Evolutionary conservation across 2,113 vertebrate genomes (phyloP).

Genomic region (Microtus ochrogaster): DNA sequence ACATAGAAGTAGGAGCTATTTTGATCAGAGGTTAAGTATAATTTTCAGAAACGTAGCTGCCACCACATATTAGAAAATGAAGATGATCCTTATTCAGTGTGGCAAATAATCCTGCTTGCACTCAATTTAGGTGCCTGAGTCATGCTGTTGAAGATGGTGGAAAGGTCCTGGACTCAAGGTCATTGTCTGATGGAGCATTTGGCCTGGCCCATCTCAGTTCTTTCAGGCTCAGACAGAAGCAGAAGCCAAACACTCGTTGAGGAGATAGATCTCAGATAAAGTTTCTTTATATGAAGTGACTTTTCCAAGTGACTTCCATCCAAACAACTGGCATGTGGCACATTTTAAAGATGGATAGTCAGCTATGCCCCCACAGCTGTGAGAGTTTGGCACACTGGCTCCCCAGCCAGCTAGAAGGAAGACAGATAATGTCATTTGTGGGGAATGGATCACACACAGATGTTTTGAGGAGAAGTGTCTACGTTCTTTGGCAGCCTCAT

Average conservation of each 20-base stretch:
- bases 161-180: slow-evolving; percentile 16
- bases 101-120: background rate
- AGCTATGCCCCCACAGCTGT: slow-evolving; percentile 73
- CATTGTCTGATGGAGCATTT: background rate
- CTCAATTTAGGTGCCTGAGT: background rate
- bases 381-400: slow-evolving; percentile 66
- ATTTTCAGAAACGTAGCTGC: slow-evolving; percentile 36
- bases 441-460: slow-evolving; percentile 72
- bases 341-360: slow-evolving; percentile 73
- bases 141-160: background rate
- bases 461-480: slow-evolving; percentile 67
- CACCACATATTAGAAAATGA: slow-evolving; percentile 13
- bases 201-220: background rate
- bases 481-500: slow-evolving; percentile 64
- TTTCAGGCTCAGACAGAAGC: background rate
- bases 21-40: background rate
- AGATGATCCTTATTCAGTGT: slow-evolving; percentile 27
- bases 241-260: background rate
- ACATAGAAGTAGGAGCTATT: background rate
- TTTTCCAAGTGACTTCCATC: slow-evolving; percentile 67
- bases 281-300: slow-evolving; percentile 63
- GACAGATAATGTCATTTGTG: slow-evolving; percentile 66
- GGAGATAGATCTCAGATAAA: slow-evolving; percentile 36
- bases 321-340: slow-evolving; percentile 72
- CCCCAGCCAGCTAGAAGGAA: slow-evolving; percentile 66